A percentile compares a stretch with the other conserved stretches of the same genome.
phyloP scores from a whole-genome alignment of 2,113 vertebrate genomes.

The Tachycineta bicolor region DNA sequence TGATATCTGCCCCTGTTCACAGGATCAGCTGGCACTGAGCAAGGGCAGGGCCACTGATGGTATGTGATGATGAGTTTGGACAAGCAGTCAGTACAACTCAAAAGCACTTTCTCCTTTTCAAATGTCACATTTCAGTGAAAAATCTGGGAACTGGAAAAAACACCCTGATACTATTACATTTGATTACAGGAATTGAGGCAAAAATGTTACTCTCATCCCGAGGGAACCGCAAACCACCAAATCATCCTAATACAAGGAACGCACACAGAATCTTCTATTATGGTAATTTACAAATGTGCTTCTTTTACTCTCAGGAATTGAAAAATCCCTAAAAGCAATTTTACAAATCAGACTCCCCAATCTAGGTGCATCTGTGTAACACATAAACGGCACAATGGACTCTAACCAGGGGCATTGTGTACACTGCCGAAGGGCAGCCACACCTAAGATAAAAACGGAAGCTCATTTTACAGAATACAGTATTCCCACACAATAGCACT shows the following conservation, averaged over 20 bases:
- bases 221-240: background rate
- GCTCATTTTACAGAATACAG: background rate
- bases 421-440: background rate
- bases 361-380: background rate
- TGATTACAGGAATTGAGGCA: background rate
- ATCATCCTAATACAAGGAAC: background rate
- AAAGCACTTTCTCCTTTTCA: background rate
- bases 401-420: background rate
- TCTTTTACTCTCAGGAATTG: background rate
- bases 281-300: background rate
- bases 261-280: background rate
- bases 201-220: background rate
- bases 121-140: background rate
- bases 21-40: background rate
- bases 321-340: background rate
- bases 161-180: background rate
- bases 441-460: background rate
- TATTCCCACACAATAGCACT: background rate
- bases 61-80: background rate
- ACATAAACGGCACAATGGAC: background rate
- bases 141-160: background rate
- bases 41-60: background rate
- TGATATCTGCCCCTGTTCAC: background rate
- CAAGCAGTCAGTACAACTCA: constrained; percentile 8
- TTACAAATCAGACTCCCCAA: background rate